Base-by-base conservation (phyloP, 1,140 invertebrate species). In the Zelostemma sp. region DNA sequence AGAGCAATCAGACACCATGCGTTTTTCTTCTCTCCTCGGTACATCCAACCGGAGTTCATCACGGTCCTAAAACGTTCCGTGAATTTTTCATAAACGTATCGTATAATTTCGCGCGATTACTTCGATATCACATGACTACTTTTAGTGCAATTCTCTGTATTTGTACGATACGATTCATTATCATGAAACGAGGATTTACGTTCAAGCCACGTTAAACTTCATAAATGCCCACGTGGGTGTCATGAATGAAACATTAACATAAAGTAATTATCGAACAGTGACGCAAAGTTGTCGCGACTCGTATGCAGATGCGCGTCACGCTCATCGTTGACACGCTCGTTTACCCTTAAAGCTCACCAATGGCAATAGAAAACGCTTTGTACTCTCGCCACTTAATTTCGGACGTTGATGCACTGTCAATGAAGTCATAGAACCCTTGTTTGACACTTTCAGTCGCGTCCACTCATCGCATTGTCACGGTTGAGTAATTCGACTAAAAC, bases 241-340 rank as follows among this genome's bases (percentile, higher is more conserved):
- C 17, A 46, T 46, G 43, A 46, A 46, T 46, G 43, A 46, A 21
- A 21, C 43, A 46, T 46, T 46, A 19, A 19, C 17, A 46, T 46
- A 19, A 19, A 46, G 43, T 46, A 18, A 46, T 46, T 46, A 18
- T 46, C 43, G 43, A 46, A 19, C 8, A 43, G 5, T 11, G 43
- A 46, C 9, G 43, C 17, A 46, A 46, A 46, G 43, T 46, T 46
- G 43, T 19, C 43, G 43, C 15, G 16, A 33, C 28, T 17, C 28
- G 17, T 17, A 35, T 50, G 25, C 18, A 35, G 28, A 50, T 50
- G 48, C 46, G 14, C 25, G 28, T 50, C 48, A 17, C 48, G 28
- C 9, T 12, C 28, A 35, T 8, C 1, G 14, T 17, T 14, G 28
- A 50, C 6, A 6, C 28, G 14, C 48, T 9, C 15, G 48, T 50